These are phyloP conservation scores for Hemiscyllium ocellatum DNA, from an alignment of 2,113 vertebrate species.

Conservation along the genomic window DNA sequence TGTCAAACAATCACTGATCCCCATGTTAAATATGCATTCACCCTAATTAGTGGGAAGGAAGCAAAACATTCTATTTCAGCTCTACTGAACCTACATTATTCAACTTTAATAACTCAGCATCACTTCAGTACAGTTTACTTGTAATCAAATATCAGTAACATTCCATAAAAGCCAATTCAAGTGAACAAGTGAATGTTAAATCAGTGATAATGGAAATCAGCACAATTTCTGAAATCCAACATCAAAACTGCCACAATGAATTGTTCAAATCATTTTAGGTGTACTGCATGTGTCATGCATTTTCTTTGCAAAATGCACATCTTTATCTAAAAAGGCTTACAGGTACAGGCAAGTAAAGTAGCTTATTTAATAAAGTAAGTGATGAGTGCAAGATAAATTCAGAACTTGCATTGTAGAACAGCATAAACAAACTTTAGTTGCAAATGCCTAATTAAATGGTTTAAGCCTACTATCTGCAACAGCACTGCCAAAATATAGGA, in stretches of 20 bases:
- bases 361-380: neutral
- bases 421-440: constrained; percentile 23
- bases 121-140: neutral
- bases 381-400: neutral
- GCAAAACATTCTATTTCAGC: neutral
- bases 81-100: neutral
- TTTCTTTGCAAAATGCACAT: neutral
- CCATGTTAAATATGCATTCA: neutral
- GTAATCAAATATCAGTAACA: neutral
- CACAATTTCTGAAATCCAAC: neutral
- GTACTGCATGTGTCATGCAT: neutral
- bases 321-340: neutral
- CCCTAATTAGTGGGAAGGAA: neutral
- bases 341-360: neutral
- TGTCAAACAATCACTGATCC: neutral
- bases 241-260: neutral
- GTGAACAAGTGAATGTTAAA: constrained; percentile 16
- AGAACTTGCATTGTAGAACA: neutral
- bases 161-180: neutral
- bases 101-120: neutral
- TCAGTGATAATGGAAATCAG: neutral
- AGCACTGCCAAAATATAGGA: neutral
- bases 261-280: neutral
- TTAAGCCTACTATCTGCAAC: constrained; percentile 12
- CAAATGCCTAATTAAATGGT: constrained; percentile 8